These are phyloP conservation scores for Pogonophryne albipinna DNA, from an alignment of 2,797 vertebrate genomes.

Conservation along the genomic window DNA sequence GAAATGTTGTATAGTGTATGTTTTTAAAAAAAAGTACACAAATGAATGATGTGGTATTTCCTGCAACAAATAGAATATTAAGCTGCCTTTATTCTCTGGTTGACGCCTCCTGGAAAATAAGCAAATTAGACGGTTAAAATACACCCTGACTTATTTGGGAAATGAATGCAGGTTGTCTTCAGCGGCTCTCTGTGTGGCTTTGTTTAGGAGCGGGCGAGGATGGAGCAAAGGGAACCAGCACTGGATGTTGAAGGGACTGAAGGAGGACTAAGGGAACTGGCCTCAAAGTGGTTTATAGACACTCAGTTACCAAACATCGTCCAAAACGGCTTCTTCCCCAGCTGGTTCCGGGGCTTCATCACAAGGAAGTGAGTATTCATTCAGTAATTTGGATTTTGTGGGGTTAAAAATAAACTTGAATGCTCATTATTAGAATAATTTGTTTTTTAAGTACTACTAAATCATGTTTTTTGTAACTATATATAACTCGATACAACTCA, in stretches of 20 bases:
- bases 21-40: not conserved
- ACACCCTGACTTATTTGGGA: slow-evolving; percentile 2
- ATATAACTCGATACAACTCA: not conserved
- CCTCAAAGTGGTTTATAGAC: slow-evolving; percentile 87
- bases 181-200: slow-evolving; percentile 20
- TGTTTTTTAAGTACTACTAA: no score
- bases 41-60: slow-evolving; percentile 1
- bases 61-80: slow-evolving; percentile 63
- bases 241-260: slow-evolving; percentile 53
- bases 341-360: slow-evolving; percentile 91
- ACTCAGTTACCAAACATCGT: slow-evolving; percentile 85
- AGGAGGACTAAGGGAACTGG: slow-evolving; percentile 79
- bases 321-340: slow-evolving; percentile 85
- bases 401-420: not conserved
- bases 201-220: slow-evolving; percentile 61
- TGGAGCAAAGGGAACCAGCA: slow-evolving; percentile 72
- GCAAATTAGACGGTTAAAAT: slow-evolving; percentile 83
- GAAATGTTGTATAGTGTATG: not conserved
- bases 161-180: slow-evolving; percentile 5
- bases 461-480: not conserved
- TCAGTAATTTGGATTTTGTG: not conserved
- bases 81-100: slow-evolving; percentile 37
- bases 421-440: not conserved
- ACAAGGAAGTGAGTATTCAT: slow-evolving; percentile 84
- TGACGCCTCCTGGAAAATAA: slow-evolving; percentile 77